phyloP scores from a whole-genome alignment of 2,113 vertebrate genomes.

The Takifugu flavidus region DNA sequence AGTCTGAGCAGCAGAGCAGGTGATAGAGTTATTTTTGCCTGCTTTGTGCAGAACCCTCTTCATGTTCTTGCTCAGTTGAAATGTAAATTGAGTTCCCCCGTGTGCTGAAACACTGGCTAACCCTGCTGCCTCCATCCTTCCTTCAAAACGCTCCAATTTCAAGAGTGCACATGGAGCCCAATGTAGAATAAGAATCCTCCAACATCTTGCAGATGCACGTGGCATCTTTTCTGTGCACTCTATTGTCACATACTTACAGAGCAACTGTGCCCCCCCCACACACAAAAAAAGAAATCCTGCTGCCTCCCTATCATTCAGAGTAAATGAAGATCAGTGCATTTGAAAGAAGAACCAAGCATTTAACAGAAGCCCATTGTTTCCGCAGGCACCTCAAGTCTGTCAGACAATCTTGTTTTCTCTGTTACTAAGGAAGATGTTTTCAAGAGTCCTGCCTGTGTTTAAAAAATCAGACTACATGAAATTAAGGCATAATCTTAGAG shows the following conservation, averaged over 20 bases:
- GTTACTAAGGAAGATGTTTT: neutral
- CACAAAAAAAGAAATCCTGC: constrained; percentile 39
- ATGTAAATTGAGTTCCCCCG: neutral
- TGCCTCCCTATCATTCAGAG: constrained; percentile 12
- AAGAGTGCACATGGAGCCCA: neutral
- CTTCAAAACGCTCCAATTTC: constrained; percentile 17
- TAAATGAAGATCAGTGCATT: constrained; percentile 8
- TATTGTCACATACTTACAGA: constrained; percentile 22
- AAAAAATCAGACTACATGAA: neutral
- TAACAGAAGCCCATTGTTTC: constrained; percentile 15
- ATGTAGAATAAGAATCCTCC: constrained; percentile 16
- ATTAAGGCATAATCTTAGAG: neutral
- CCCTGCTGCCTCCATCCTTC: neutral
- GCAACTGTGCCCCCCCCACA: constrained; percentile 14
- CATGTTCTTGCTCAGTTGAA: neutral
- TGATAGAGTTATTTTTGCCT: neutral
- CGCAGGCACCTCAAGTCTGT: constrained; percentile 8
- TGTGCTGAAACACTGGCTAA: constrained; percentile 13
- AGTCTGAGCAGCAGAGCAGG: neutral
- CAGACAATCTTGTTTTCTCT: neutral
- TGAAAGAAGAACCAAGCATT: constrained; percentile 1
- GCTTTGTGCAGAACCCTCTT: constrained; percentile 2
- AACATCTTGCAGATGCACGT: constrained; percentile 17
- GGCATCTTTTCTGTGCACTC: neutral
- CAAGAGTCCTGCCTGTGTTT: neutral